Conservation (phyloP, 2,113 vertebrate genomes). For the Plestiodon gilberti region DNA sequence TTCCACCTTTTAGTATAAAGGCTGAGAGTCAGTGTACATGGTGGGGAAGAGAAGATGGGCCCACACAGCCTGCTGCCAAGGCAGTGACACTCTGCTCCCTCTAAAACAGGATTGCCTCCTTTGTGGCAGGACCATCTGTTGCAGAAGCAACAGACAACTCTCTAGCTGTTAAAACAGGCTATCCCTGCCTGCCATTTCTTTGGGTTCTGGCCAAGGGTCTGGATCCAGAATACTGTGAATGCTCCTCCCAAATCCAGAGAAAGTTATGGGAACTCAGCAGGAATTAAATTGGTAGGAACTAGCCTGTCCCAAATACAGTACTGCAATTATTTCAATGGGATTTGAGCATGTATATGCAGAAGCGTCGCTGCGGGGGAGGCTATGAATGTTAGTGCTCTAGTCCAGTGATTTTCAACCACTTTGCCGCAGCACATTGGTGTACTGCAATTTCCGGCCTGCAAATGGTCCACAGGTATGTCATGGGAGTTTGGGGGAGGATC, state of each 20-base stretch:
- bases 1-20: background rate
- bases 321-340: background rate
- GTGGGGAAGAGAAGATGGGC: background rate
- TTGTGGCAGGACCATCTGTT: background rate
- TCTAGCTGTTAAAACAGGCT: background rate
- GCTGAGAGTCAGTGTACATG: background rate
- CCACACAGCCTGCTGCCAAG: too few relatives aligned
- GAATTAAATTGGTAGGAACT: background rate
- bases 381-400: too few relatives aligned
- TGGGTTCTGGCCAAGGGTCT: background rate
- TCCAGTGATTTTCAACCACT: too few relatives aligned
- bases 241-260: background rate
- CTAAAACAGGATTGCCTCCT: background rate
- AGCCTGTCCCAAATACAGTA: background rate
- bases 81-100: too few relatives aligned
- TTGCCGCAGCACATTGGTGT: too few relatives aligned
- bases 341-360: too few relatives aligned
- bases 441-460: too few relatives aligned
- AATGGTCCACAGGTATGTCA: too few relatives aligned
- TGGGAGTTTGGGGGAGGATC: too few relatives aligned
- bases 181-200: background rate
- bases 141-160: background rate
- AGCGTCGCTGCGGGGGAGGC: too few relatives aligned
- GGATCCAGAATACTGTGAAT: background rate
- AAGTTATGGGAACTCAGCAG: background rate